Evolutionary conservation across 1,140 invertebrate species (phyloP).

Genomic region (Cryptotermes secundus): DNA sequence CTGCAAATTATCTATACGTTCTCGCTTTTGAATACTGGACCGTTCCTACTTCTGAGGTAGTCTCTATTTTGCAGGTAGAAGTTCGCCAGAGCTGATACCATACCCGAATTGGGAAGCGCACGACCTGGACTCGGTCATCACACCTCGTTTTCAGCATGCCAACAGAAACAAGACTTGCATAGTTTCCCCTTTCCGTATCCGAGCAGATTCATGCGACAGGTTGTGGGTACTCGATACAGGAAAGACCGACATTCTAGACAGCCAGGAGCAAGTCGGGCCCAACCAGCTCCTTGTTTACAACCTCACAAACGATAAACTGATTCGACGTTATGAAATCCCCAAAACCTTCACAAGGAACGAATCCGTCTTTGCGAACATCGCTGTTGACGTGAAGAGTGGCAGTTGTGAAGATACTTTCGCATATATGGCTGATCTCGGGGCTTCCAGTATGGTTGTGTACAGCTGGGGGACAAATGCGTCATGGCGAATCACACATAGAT

Average conservation of each 20-base stretch:
- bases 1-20: too few relatives aligned
- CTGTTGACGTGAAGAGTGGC: slow-evolving; percentile 39
- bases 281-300: slow-evolving; percentile 65
- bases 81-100: slow-evolving; percentile 25
- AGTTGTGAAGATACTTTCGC: slow-evolving; percentile 70
- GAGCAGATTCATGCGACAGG: slow-evolving; percentile 69
- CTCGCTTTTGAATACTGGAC: too few relatives aligned
- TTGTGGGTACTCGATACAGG: slow-evolving; percentile 76
- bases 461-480: slow-evolving; percentile 70
- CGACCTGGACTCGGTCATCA: slow-evolving; percentile 52
- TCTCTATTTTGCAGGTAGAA: neutral
- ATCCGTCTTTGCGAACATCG: slow-evolving; percentile 52
- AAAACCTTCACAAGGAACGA: slow-evolving; percentile 44
- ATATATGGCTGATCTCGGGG: slow-evolving; percentile 72
- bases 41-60: too few relatives aligned
- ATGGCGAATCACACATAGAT: slow-evolving; percentile 75
- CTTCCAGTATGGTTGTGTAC: slow-evolving; percentile 75
- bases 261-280: slow-evolving; percentile 50
- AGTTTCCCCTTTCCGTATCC: slow-evolving; percentile 66
- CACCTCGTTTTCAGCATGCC: slow-evolving; percentile 47
- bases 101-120: slow-evolving; percentile 29
- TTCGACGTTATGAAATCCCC: slow-evolving; percentile 57
- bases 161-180: slow-evolving; percentile 67
- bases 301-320: slow-evolving; percentile 40
- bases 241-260: slow-evolving; percentile 67